Base-by-base conservation (phyloP, 2,888 invertebrate species). In the Dusona sp. region DNA sequence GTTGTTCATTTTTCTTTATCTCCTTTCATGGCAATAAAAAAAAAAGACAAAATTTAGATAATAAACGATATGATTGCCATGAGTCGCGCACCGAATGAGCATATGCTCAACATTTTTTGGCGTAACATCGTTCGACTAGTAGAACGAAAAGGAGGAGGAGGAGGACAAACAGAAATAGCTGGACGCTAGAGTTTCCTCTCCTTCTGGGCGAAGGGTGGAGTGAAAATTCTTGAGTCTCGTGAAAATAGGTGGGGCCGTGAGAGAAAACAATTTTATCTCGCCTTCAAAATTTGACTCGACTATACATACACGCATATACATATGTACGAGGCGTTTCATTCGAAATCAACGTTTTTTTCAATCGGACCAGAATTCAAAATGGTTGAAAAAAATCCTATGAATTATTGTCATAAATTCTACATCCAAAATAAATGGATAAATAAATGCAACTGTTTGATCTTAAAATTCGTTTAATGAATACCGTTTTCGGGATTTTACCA, bases 91-190 rank as follows among this genome's bases (percentile, higher is more conserved):
- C 77, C 29, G 33, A 88, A 80, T 84, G 86, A 83, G 68, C 65
- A 82, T 42, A 42, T 42, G 42, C 42, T 42, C 77, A 51, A 77
- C 79, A 67, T 84, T 61, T 86, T 87, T 86, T 84, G 82, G 80
- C 82, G 82, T 68, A 88, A 87, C 45, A 65, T 86, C 79, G 54
- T 57, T 74, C 68, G 22, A 42, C 48, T 77, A 68, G 80, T 74
- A 85, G 85, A 75, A 85, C 16, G 16, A 61, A 29, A 16, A 57
- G 57, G 11, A 61, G 61, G 61, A 61, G 88, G 83, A 81, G 83
- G 87, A 83, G 88, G 83, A 87, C 82, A 85, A 85, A 88, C 87
- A 84, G 79, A 88, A 88, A 88, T 88, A 88, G 88, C 85, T 87
- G 73, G 83, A 79, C 70, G 67, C 75, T 82, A 73, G 36, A n/a